A percentile compares a stretch with the other conserved stretches of the same genome.
Evolutionary conservation across 2,888 invertebrate species (phyloP).

Genomic region (Diaperis boleti): DNA sequence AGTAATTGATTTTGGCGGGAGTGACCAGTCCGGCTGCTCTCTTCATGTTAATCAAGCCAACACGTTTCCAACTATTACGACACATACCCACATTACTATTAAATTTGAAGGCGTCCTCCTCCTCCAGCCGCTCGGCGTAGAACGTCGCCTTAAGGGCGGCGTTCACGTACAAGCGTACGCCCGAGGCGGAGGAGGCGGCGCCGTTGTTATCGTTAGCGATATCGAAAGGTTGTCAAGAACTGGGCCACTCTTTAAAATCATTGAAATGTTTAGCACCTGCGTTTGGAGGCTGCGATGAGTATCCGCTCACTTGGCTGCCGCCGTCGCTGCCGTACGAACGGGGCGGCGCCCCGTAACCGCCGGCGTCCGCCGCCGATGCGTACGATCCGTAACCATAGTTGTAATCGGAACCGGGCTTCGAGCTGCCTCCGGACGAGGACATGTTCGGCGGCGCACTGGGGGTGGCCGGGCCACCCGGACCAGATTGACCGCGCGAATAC

Average conservation of each 20-base stretch:
- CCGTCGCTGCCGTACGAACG: conserved; percentile 62
- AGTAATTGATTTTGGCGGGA: conserved; percentile 64
- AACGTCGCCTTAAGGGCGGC: conserved; percentile 50
- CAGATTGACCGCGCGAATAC: conserved; percentile 74
- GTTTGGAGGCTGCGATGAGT: conserved; percentile 70
- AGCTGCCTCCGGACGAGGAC: conserved; percentile 61
- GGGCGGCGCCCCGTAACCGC: conserved; percentile 69
- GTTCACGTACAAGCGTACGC: conserved; percentile 54
- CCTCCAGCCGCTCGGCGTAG: conserved; percentile 42
- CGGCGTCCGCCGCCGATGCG: conserved; percentile 73
- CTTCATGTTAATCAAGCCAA: conserved; percentile 65
- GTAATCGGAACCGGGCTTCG: conserved; percentile 67
- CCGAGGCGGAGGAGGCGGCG: conserved; percentile 52
- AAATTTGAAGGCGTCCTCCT: conserved; percentile 56
- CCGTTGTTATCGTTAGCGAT: conserved; percentile 52
- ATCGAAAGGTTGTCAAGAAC: conserved; percentile 75
- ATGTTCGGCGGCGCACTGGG: conserved; percentile 70
- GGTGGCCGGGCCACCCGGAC: conserved; percentile 68
- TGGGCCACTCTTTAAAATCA: conserved; percentile 78
- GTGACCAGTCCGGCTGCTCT: conserved; percentile 65
- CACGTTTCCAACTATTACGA: conserved; percentile 66
- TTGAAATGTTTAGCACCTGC: conserved; percentile 70
- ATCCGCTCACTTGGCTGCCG: conserved; percentile 73
- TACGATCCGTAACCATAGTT: conserved; percentile 70
- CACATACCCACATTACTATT: conserved; percentile 62